These are phyloP conservation scores for Salarias fasciatus DNA, from an alignment of 2,797 vertebrate genomes.

Conservation along the genomic window DNA sequence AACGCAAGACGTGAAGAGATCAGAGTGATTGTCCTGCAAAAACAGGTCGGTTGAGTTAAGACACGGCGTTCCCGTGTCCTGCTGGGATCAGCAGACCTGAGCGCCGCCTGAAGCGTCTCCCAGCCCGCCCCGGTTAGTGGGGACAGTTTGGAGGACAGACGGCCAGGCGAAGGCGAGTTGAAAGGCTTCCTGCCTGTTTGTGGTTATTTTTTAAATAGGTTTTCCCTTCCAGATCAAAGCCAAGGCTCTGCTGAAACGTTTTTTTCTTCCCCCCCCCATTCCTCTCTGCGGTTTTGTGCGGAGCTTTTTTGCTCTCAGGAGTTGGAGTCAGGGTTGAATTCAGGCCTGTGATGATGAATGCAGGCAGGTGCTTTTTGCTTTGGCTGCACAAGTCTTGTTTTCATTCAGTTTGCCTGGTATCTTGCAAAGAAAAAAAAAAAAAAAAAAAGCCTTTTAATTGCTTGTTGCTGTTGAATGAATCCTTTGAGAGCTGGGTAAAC, in stretches of 20 bases:
- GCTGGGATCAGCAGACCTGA: too few species aligned
- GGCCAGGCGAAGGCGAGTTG: slow-evolving; percentile 6
- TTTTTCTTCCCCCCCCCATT: slow-evolving; percentile 45
- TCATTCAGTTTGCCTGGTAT: too few species aligned
- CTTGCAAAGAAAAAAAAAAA: too few species aligned
- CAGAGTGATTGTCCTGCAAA: too few species aligned
- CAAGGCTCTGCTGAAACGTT: slow-evolving; percentile 13
- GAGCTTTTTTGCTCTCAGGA: slow-evolving; percentile 4
- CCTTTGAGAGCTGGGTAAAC: too few species aligned
- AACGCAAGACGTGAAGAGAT: too few species aligned
- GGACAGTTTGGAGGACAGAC: slow-evolving; percentile 8
- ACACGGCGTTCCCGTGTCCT: too few species aligned
- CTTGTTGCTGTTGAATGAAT: too few species aligned
- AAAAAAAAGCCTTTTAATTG: too few species aligned
- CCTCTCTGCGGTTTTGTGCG: slow-evolving; percentile 4
- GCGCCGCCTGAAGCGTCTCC: not conserved
- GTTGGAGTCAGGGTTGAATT: slow-evolving; percentile 3
- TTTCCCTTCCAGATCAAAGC: slow-evolving; percentile 54
- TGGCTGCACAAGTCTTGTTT: slow-evolving; percentile 1
- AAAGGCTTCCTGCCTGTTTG: slow-evolving; percentile 36
- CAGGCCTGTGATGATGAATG: slow-evolving; percentile 10
- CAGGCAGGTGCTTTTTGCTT: too few species aligned
- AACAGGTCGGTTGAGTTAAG: too few species aligned
- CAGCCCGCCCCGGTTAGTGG: slow-evolving; percentile 16
- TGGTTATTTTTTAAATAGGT: slow-evolving; percentile 43